Percentiles rank a stretch among this genome's conserved stretches.
These are phyloP conservation scores for Ommatoiulus sabulosus DNA, from an alignment of 2,888 invertebrate species.

Conservation along the genomic window DNA sequence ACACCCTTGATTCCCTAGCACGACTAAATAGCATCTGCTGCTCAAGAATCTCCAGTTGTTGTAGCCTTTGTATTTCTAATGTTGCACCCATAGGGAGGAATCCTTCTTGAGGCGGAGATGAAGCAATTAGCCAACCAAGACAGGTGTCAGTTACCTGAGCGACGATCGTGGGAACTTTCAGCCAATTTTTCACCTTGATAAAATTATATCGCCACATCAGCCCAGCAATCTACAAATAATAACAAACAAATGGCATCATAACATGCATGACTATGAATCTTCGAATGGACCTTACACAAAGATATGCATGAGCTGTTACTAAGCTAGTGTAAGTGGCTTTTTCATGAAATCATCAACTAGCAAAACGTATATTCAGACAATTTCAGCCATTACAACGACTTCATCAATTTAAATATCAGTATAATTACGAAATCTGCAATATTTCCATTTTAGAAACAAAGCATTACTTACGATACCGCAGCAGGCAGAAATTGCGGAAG, in stretches of 20 bases:
- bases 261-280: no score
- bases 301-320: no score
- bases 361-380: no score
- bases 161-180: conserved; percentile 67
- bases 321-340: no score
- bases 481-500: conserved; percentile 67
- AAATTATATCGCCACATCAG: conserved; percentile 69
- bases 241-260: not conserved
- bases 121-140: conserved; percentile 68
- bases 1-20: conserved; percentile 62
- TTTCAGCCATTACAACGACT: no score
- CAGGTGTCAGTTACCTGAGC: conserved; percentile 65
- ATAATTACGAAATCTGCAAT: not conserved
- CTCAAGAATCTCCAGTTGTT: conserved; percentile 70
- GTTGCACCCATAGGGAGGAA: conserved; percentile 70
- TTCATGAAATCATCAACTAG: no score
- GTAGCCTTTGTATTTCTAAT: conserved; percentile 70
- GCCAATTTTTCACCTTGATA: conserved; percentile 66
- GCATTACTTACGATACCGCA: conserved; percentile 68
- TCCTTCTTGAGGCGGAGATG: conserved; percentile 66
- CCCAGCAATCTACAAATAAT: conserved; percentile 66
- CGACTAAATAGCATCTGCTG: conserved; percentile 68
- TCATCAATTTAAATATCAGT: no score
- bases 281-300: no score
- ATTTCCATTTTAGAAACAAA: not conserved